Conservation (phyloP, 1,140 invertebrate genomes). For the Yoshiicerus persimilis region DNA sequence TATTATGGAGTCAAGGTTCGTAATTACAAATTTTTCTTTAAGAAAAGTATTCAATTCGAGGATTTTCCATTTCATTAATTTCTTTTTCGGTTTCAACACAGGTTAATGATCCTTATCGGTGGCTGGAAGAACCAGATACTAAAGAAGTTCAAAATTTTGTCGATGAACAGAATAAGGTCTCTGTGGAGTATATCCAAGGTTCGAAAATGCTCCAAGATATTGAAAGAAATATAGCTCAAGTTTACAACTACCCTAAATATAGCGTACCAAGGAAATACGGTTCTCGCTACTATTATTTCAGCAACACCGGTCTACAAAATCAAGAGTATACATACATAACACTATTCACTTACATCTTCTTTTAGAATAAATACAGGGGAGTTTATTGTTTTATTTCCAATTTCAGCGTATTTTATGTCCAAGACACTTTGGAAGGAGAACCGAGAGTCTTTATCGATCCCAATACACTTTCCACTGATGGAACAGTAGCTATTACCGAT, state of each 20-base stretch:
- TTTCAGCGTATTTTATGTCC: slow-evolving; percentile 84
- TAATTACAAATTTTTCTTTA: neutral
- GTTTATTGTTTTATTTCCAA: slow-evolving; percentile 13
- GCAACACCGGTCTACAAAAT: slow-evolving; percentile 92
- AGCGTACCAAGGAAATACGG: slow-evolving; percentile 71
- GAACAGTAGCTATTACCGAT: neutral
- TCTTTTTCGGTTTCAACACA: slow-evolving; percentile 53
- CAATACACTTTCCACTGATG: slow-evolving; percentile 75
- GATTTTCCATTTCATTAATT: neutral
- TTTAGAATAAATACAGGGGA: neutral
- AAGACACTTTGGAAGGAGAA: slow-evolving; percentile 76
- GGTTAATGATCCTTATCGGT: slow-evolving; percentile 90
- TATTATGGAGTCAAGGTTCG: slow-evolving; percentile 30
- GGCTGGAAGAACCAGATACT: slow-evolving; percentile 92
- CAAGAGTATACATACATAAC: slow-evolving; percentile 69
- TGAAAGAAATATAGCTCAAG: slow-evolving; percentile 73
- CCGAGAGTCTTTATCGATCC: slow-evolving; percentile 91
- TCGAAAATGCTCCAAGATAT: slow-evolving; percentile 72
- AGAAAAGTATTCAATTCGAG: neutral
- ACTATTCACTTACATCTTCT: too few species aligned
- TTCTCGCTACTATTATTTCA: slow-evolving; percentile 84
- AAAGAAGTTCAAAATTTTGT: slow-evolving; percentile 90
- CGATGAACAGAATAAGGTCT: slow-evolving; percentile 87
- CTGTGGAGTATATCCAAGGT: slow-evolving; percentile 76
- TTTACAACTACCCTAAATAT: slow-evolving; percentile 54